phyloP scores from a whole-genome alignment of 2,888 invertebrate species.

The Plutella xylostella region DNA sequence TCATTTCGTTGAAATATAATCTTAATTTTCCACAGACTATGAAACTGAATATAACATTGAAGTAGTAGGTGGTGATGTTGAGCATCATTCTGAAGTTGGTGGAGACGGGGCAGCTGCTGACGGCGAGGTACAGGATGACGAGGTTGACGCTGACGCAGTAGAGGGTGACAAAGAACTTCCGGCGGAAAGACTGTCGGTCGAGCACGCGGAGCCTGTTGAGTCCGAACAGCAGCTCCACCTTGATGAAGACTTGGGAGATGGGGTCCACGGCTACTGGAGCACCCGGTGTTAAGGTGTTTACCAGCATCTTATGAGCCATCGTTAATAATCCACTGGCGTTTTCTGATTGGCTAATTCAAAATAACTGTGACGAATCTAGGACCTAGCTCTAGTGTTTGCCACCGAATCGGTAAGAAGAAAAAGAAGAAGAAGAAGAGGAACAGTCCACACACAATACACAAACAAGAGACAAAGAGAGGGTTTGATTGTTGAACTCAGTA shows the following conservation, averaged over 20 bases:
- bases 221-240: conserved; percentile 26
- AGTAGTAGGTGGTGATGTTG: conserved; percentile 18
- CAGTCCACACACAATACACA: no score
- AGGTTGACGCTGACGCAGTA: conserved; percentile 25
- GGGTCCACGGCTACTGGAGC: conserved; percentile 26
- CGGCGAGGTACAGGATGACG: conserved; percentile 9
- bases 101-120: neutral
- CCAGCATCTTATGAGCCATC: conserved; percentile 28
- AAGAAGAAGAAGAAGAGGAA: no score
- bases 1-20: conserved; percentile 29
- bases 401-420: no score
- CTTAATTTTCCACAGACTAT: conserved; percentile 27
- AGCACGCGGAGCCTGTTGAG: conserved; percentile 28
- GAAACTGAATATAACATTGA: conserved; percentile 24
- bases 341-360: no score
- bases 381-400: no score
- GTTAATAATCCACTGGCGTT: no score
- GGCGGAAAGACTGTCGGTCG: conserved; percentile 18
- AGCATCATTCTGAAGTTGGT: neutral
- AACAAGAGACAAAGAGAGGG: no score
- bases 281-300: conserved; percentile 35
- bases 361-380: no score
- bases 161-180: conserved; percentile 18
- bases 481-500: no score
- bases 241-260: conserved; percentile 30